phyloP scores from a whole-genome alignment of 2,888 invertebrate species.

The Ariolimax columbianus region DNA sequence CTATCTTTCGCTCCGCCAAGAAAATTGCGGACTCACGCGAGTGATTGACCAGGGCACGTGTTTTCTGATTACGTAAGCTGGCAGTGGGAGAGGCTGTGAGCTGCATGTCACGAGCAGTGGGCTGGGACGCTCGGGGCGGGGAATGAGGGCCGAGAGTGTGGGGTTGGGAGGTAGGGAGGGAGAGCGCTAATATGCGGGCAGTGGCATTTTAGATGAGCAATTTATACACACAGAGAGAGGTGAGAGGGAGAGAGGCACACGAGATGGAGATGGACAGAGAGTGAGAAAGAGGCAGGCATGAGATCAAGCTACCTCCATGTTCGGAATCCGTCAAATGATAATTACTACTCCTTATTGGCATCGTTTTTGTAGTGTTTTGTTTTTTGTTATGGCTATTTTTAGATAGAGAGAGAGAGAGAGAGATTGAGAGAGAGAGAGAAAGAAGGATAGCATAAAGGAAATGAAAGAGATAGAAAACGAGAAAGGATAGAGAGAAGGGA shows the following conservation, averaged over 20 bases:
- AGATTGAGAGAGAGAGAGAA: no score
- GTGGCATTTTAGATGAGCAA: background rate
- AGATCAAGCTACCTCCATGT: background rate
- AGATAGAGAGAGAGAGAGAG: background rate
- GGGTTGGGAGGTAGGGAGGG: background rate
- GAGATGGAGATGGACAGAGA: background rate
- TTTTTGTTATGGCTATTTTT: background rate
- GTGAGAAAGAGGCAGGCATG: background rate
- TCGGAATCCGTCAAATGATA: background rate
- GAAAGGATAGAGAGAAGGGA: no score
- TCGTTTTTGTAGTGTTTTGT: background rate
- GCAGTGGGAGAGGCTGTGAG: constrained; percentile 27
- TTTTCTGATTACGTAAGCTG: constrained; percentile 40
- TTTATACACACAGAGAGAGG: background rate
- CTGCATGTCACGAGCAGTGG: constrained; percentile 21
- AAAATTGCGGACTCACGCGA: background rate
- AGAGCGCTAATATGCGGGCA: constrained; percentile 4
- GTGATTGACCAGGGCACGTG: constrained; percentile 1
- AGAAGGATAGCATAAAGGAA: no score
- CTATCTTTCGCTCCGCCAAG: constrained; percentile 5
- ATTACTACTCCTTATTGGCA: background rate
- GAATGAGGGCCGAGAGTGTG: background rate
- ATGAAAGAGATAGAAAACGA: no score
- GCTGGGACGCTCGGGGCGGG: background rate
- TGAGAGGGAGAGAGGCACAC: background rate